phyloP scores from a whole-genome alignment of 2,888 invertebrate species.

The Ganaspis brasiliensis region DNA sequence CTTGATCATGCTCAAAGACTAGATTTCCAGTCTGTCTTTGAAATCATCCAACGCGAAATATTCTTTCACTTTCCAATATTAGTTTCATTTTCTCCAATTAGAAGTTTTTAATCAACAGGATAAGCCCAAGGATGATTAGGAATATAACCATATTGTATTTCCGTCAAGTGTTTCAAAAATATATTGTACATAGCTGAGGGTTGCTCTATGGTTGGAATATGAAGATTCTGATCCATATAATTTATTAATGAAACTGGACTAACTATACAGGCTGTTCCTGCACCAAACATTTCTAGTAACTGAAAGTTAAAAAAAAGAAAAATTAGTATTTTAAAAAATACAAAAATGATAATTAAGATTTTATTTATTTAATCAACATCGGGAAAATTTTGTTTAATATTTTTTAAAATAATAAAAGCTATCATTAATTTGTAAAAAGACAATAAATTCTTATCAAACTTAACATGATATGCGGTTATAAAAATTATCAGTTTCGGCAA shows the following conservation, averaged over 20 bases:
- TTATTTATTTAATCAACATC: too few relatives aligned
- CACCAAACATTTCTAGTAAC: slow-evolving; percentile 97
- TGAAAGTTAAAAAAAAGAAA: slow-evolving; percentile 79
- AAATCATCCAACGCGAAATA: neutral
- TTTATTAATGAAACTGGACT: slow-evolving; percentile 94
- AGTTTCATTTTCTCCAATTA: neutral
- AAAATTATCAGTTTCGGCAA: neutral
- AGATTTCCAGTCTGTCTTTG: slow-evolving; percentile 28
- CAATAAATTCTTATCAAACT: neutral
- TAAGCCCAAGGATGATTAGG: slow-evolving; percentile 90
- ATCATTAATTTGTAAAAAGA: neutral
- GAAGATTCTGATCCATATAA: slow-evolving; percentile 86
- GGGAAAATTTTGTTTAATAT: too few relatives aligned
- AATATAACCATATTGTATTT: slow-evolving; percentile 95
- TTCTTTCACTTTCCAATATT: neutral
- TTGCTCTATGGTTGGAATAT: slow-evolving; percentile 89
- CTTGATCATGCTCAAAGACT: slow-evolving; percentile 9
- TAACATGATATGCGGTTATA: neutral
- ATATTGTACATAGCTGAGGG: slow-evolving; percentile 87
- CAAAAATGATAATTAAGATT: too few relatives aligned
- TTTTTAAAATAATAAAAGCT: slow-evolving; percentile 10
- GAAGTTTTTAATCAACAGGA: slow-evolving; percentile 82
- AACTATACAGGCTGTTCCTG: slow-evolving; percentile 98
- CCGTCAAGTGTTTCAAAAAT: slow-evolving; percentile 88
- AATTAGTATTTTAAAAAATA: too few relatives aligned